A percentile compares a stretch with the other conserved stretches of the same genome.
Evolutionary conservation across 1,140 invertebrate species (phyloP).

Genomic region (Drosophila lacteicornis): DNA sequence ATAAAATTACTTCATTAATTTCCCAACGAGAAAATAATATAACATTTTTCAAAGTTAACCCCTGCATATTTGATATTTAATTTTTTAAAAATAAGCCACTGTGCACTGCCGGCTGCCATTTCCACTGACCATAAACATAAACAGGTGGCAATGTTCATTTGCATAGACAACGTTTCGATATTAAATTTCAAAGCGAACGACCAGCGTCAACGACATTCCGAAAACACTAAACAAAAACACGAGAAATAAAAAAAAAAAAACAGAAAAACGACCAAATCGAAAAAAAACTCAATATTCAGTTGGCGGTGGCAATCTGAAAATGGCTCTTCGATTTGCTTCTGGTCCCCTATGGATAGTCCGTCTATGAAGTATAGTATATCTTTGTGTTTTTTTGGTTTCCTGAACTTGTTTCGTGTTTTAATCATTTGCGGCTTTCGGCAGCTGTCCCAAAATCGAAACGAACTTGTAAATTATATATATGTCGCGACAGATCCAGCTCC

Average conservation of each 20-base stretch:
- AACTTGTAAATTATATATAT: slow-evolving; percentile 65
- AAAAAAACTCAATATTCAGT: slow-evolving; percentile 34
- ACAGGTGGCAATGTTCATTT: slow-evolving; percentile 84
- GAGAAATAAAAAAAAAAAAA: slow-evolving; percentile 14
- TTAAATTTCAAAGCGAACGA: slow-evolving; percentile 83
- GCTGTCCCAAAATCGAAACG: slow-evolving; percentile 51
- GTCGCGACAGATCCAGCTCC: slow-evolving; percentile 24
- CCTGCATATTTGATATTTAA: neutral
- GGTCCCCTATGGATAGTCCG: slow-evolving; percentile 21
- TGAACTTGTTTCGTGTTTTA: slow-evolving; percentile 59
- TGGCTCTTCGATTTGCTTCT: slow-evolving; percentile 68
- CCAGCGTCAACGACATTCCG: slow-evolving; percentile 69
- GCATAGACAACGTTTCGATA: slow-evolving; percentile 84
- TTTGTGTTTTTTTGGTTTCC: slow-evolving; percentile 22
- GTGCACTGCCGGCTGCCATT: slow-evolving; percentile 45
- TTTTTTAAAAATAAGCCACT: slow-evolving; percentile 2
- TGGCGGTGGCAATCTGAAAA: slow-evolving; percentile 63
- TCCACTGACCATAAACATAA: slow-evolving; percentile 76
- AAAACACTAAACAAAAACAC: slow-evolving; percentile 34
- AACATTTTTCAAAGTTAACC: no score
- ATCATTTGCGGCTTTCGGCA: slow-evolving; percentile 63
- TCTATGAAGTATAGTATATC: slow-evolving; percentile 22
- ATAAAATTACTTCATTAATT: no score
- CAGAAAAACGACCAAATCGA: slow-evolving; percentile 2
- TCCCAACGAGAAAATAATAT: no score